Conservation (phyloP, 2,113 vertebrate genomes). For the Notiomystis cincta region DNA sequence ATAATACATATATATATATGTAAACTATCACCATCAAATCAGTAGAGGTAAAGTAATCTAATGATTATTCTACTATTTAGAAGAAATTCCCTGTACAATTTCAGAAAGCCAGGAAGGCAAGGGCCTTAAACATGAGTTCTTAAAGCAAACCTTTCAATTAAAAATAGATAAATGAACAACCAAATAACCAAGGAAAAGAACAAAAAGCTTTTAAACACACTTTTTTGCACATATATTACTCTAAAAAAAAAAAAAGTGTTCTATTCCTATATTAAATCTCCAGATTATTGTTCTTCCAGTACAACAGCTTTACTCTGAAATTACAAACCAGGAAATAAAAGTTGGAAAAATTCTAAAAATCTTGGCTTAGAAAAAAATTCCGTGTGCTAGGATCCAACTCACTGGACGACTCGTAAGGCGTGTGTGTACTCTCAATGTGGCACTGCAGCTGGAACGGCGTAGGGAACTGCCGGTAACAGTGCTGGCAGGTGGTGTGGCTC, state of each 20-base stretch:
- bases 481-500: constrained; percentile 97
- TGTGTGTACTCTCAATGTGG: constrained; percentile 97
- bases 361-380: neutral
- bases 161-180: neutral
- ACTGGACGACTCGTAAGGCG: constrained; percentile 91
- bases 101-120: neutral
- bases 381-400: constrained; percentile 35
- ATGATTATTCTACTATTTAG: neutral
- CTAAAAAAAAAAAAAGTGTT: neutral
- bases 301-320: neutral
- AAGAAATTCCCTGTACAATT: neutral
- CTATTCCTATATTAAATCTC: neutral
- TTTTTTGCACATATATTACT: neutral
- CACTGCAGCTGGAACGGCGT: constrained; percentile 98
- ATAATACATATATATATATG: accelerated
- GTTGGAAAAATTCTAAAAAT: neutral
- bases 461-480: constrained; percentile 94
- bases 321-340: neutral
- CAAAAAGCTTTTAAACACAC: neutral
- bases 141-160: neutral
- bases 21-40: too few relatives aligned
- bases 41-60: neutral
- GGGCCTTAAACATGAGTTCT: neutral
- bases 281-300: neutral
- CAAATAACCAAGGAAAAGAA: neutral